These are phyloP conservation scores for Pegea sp. DNA, from an alignment of 23 tunicate species.

Conservation along the genomic window DNA sequence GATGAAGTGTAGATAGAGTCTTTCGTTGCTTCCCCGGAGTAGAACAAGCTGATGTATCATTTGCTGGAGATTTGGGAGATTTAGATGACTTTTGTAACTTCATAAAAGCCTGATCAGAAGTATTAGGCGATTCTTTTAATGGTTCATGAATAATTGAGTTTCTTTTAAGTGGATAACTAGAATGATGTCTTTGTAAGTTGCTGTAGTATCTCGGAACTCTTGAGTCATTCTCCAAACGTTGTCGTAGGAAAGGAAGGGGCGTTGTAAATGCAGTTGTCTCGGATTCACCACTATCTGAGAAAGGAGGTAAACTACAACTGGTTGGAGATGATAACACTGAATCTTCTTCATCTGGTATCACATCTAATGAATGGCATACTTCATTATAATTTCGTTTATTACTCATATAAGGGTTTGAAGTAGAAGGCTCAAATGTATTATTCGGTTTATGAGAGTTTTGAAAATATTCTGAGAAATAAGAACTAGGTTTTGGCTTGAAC, in stretches of 20 bases:
- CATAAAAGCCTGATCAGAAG: neutral
- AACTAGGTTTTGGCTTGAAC: too few species aligned
- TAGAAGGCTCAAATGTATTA: too few species aligned
- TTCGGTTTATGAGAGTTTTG: too few species aligned
- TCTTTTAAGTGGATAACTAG: too few species aligned
- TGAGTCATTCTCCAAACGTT: neutral
- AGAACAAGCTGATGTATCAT: too few species aligned
- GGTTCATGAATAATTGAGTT: neutral
- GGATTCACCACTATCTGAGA: neutral
- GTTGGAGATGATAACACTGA: neutral
- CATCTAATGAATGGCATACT: too few species aligned
- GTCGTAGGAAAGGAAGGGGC: neutral
- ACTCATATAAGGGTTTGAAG: too few species aligned
- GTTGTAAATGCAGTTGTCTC: neutral
- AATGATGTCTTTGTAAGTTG: neutral
- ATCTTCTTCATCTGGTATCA: neutral
- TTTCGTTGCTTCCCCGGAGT: slow-evolving; percentile 1
- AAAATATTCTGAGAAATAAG: too few species aligned
- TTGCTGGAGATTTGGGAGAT: neutral
- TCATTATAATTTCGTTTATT: too few species aligned
- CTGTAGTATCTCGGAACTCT: neutral
- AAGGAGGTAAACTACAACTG: neutral
- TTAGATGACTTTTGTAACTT: neutral
- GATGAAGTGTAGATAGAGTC: neutral
- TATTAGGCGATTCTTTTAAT: neutral